These are phyloP conservation scores for Horisme vitalbata DNA, from an alignment of 2,888 invertebrate species.

Conservation along the genomic window DNA sequence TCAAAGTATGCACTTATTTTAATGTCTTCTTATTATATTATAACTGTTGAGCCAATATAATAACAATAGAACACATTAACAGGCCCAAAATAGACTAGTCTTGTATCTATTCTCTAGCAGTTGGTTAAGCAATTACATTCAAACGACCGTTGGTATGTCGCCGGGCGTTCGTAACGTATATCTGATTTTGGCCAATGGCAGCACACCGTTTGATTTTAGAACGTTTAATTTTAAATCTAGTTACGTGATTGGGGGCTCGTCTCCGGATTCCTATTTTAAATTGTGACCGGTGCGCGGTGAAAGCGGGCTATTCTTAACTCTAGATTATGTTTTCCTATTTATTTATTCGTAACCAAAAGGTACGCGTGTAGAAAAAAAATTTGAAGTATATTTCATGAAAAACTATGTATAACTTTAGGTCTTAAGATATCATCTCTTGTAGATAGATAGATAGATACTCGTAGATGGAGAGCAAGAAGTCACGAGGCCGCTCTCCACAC, in stretches of 20 bases:
- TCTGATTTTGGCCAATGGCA: constrained; percentile 41
- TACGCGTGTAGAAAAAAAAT: too few relatives aligned
- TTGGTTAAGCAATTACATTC: constrained; percentile 18
- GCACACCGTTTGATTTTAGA: constrained; percentile 35
- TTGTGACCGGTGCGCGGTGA: constrained; percentile 32
- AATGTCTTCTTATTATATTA: too few relatives aligned
- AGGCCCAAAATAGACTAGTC: neutral
- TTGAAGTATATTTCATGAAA: too few relatives aligned
- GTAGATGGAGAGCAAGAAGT: too few relatives aligned
- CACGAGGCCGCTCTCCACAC: too few relatives aligned
- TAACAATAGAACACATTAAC: neutral
- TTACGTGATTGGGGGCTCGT: constrained; percentile 59
- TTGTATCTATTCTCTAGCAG: constrained; percentile 3
- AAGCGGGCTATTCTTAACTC: constrained; percentile 37
- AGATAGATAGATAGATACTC: too few relatives aligned
- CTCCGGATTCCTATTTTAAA: constrained; percentile 34
- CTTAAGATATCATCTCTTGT: too few relatives aligned
- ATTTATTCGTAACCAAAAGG: neutral
- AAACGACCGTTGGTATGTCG: constrained; percentile 30
- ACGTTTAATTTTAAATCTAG: constrained; percentile 44
- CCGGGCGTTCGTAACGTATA: constrained; percentile 32
- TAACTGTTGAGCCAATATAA: neutral
- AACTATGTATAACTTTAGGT: too few relatives aligned
- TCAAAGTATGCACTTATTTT: too few relatives aligned
- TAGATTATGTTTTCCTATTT: constrained; percentile 19